phyloP scores from a whole-genome alignment of 92 coral and sea anemone genomes.

The Paramuricea clavata region DNA sequence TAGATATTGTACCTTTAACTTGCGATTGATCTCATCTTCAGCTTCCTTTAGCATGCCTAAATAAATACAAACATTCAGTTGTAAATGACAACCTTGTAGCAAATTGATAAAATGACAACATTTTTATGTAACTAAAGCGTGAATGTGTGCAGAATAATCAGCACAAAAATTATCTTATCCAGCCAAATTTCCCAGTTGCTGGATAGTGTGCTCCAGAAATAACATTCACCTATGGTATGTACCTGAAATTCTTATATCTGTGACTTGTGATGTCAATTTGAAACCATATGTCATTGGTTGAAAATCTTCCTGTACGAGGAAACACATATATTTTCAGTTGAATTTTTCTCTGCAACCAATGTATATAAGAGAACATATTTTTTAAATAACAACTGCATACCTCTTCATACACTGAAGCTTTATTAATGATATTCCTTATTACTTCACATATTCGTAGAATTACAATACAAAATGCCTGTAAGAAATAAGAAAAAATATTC shows the following conservation, averaged over 20 bases:
- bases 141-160: no score
- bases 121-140: neutral
- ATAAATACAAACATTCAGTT: neutral
- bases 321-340: no score
- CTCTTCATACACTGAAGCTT: constrained; percentile 98
- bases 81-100: no score
- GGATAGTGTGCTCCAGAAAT: no score
- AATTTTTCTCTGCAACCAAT: no score
- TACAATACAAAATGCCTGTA: constrained; percentile 93
- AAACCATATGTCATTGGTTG: constrained; percentile 99
- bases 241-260: constrained; percentile 95
- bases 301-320: constrained; percentile 85
- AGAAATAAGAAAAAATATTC: neutral
- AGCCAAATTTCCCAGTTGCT: no score
- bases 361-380: no score
- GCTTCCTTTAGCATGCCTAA: constrained; percentile 96
- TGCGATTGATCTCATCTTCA: constrained; percentile 88
- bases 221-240: neutral
- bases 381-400: no score
- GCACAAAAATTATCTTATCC: no score
- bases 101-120: no score
- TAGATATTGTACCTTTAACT: constrained; percentile 87
- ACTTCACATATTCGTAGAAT: constrained; percentile 89
- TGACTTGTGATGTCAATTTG: constrained; percentile 86
- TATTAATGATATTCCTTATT: constrained; percentile 85